phyloP scores from a whole-genome alignment of 1,140 invertebrate genomes.

The Eufriesea mexicana region DNA sequence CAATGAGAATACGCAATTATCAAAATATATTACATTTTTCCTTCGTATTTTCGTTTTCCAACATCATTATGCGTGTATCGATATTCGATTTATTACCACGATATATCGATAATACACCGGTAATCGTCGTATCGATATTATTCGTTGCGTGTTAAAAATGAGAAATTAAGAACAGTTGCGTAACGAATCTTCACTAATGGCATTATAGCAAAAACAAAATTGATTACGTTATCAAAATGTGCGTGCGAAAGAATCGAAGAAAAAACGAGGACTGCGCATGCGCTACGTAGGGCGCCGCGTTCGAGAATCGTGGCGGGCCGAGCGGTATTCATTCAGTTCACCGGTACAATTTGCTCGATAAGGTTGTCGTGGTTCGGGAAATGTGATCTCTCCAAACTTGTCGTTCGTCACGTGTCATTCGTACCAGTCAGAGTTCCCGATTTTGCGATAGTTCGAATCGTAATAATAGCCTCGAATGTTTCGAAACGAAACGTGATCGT shows the following conservation, averaged over 20 bases:
- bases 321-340: conserved; percentile 67
- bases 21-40: too few species aligned
- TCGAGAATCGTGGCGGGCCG: conserved; percentile 60
- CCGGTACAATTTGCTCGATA: conserved; percentile 71
- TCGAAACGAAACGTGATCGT: not conserved
- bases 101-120: not conserved
- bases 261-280: conserved; percentile 57
- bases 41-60: too few species aligned
- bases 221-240: not conserved
- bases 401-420: conserved; percentile 10
- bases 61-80: not conserved
- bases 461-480: not conserved
- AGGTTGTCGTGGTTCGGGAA: conserved; percentile 46
- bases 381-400: not conserved
- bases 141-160: not conserved
- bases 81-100: not conserved
- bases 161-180: not conserved
- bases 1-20: not conserved
- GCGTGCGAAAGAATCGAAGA: conserved; percentile 27
- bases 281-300: conserved; percentile 28
- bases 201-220: conserved; percentile 6
- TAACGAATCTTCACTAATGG: too few species aligned
- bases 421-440: not conserved
- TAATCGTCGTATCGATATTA: not conserved
- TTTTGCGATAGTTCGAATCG: not conserved